Evolutionary conservation across 1,140 invertebrate species (phyloP).

Genomic region (Lepidostoma basale): DNA sequence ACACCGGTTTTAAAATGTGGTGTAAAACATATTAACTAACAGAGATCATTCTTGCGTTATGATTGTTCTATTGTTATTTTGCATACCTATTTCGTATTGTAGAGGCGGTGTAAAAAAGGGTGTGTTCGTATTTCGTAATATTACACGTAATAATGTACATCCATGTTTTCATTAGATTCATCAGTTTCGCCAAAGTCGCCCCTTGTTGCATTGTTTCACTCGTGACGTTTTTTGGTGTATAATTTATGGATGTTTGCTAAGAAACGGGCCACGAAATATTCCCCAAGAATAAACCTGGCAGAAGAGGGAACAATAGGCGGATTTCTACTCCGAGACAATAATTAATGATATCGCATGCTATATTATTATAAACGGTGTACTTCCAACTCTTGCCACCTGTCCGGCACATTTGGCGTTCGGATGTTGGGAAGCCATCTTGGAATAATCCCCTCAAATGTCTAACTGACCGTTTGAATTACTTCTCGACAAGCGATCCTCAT

Average conservation of each 20-base stretch:
- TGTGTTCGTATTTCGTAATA: too few relatives aligned
- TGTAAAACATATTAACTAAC: too few relatives aligned
- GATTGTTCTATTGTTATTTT: too few relatives aligned
- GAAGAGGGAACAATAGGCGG: constrained; percentile 34
- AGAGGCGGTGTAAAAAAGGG: too few relatives aligned
- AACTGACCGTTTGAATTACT: constrained; percentile 14
- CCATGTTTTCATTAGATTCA: background rate
- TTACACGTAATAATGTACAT: too few relatives aligned
- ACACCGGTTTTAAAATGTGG: too few relatives aligned
- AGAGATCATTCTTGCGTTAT: too few relatives aligned
- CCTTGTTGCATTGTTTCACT: constrained; percentile 14
- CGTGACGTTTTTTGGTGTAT: constrained; percentile 28
- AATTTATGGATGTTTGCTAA: constrained; percentile 35
- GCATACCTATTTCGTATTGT: too few relatives aligned
- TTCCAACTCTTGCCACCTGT: constrained; percentile 25
- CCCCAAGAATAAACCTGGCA: constrained; percentile 29
- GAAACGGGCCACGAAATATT: constrained; percentile 28
- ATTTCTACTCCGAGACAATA: constrained; percentile 34
- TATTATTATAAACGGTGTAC: constrained; percentile 28
- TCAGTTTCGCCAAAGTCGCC: background rate
- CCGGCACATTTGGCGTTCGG: constrained; percentile 16
- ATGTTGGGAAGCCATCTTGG: constrained; percentile 25
- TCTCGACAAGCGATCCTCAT: background rate
- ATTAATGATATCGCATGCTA: constrained; percentile 40
- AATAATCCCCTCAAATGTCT: constrained; percentile 21